These are phyloP conservation scores for Tupaia chinensis DNA, from an alignment of 2,113 vertebrate genomes.

Conservation along the genomic window DNA sequence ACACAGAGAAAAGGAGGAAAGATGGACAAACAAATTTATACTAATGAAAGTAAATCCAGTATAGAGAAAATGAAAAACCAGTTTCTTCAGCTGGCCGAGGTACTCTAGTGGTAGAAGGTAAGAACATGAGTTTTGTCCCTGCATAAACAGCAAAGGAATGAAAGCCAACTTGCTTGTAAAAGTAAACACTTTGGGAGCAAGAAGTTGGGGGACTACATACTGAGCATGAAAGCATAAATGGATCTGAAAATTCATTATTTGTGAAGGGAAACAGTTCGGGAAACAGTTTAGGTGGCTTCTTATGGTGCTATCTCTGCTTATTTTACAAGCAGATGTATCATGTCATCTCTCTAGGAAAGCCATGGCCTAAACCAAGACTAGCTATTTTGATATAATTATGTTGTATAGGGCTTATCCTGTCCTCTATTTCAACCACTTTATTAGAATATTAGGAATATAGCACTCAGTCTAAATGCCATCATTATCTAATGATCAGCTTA, in stretches of 20 bases:
- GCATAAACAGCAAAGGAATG: not conserved
- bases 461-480: constrained; percentile 32
- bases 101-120: not conserved
- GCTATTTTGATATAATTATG: constrained; percentile 32
- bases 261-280: not conserved
- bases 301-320: not conserved
- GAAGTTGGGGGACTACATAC: not conserved
- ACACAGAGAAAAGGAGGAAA: not conserved
- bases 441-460: constrained; percentile 31
- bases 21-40: not conserved
- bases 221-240: not conserved
- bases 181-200: not conserved
- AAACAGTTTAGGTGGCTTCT: not conserved
- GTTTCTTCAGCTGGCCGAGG: not conserved
- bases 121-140: not conserved
- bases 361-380: not conserved
- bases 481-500: constrained; percentile 39
- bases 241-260: not conserved
- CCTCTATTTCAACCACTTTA: not conserved
- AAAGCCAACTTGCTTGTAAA: not conserved
- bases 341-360: not conserved
- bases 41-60: not conserved
- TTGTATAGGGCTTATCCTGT: not conserved
- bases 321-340: not conserved
- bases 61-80: not conserved